phyloP scores from a whole-genome alignment of 2,888 invertebrate genomes.

The Ochlodes sylvanus region DNA sequence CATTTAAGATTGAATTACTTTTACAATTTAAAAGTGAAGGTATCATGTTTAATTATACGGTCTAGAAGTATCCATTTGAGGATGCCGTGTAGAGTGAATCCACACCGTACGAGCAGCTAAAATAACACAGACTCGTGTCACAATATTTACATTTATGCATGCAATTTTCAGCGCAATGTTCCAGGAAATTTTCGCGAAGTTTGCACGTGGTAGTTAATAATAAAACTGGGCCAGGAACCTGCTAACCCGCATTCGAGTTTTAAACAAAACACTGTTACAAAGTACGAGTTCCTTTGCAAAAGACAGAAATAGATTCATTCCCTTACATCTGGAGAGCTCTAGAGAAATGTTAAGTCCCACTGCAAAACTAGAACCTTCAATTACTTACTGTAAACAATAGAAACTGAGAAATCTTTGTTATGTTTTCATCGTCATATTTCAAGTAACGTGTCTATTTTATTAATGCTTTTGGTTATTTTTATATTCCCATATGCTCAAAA shows the following conservation, averaged over 20 bases:
- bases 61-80: not conserved
- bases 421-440: constrained; percentile 2
- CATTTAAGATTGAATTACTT: no score
- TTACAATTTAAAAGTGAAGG: no score
- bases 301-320: constrained; percentile 31
- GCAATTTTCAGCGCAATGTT: constrained; percentile 27
- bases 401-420: constrained; percentile 1
- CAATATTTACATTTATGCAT: constrained; percentile 35
- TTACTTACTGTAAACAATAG: constrained; percentile 14
- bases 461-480: not conserved
- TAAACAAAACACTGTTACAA: constrained; percentile 35
- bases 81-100: not conserved
- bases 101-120: constrained; percentile 12
- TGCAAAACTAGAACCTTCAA: constrained; percentile 5
- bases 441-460: no score
- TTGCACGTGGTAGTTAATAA: constrained; percentile 31
- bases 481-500: not conserved
- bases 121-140: constrained; percentile 23
- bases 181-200: constrained; percentile 33
- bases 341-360: not conserved
- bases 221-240: constrained; percentile 34
- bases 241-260: constrained; percentile 27
- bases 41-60: no score
- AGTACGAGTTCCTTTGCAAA: constrained; percentile 23
- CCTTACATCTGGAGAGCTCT: constrained; percentile 1